Evolutionary conservation across 2,888 invertebrate genomes (phyloP), one percentile per base, ranked within the genome.

Genomic region (Pteria penguin): DNA sequence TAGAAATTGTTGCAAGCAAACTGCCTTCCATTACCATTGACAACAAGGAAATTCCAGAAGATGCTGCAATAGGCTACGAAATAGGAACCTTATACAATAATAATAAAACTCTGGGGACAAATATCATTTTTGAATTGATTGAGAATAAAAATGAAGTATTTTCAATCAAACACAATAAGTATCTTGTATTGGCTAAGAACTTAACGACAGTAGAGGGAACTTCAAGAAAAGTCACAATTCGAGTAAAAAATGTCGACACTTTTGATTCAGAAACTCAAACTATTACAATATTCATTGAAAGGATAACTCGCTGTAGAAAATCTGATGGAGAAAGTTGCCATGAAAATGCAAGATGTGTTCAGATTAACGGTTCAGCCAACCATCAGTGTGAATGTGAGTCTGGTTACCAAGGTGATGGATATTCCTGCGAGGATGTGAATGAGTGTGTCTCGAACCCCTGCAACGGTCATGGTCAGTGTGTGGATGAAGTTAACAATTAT

Each of bases 331-430:
- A 63, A 45, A 70, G 74, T 18, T 87, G 87, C 72, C 65, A 76
- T 62, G 81, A 75, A 18, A 75, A 81, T 75, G 85, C 84, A 26
- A 78, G 69, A 55, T 87, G 85, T 76, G 74, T 80, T 14, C 57
- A 65, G 14, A 24, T 72, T 11, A 80, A 78, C 67, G 76, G 73
- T 31, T 67, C 80, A 14, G 71, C 79, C 5, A 58, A 32, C 31
- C 72, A 79, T 61, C 45, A 57, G 1, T 87, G 87, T 73, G 71
- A 79, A 60, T 87, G 87, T 67, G 79, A 81, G 54, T 29, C 60
- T 8, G 86, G 84, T 31, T 86, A 80, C 68, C 58, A 61, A 33
- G 80, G 81, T 1, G 77, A 82, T 72, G 81, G 83, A 14, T 79
- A 75, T 57, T 22, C 58, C 1, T 87, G 87, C 72, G 65, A 67